Conservation (phyloP, 2,888 invertebrate genomes). For the Mimas tiliae region DNA sequence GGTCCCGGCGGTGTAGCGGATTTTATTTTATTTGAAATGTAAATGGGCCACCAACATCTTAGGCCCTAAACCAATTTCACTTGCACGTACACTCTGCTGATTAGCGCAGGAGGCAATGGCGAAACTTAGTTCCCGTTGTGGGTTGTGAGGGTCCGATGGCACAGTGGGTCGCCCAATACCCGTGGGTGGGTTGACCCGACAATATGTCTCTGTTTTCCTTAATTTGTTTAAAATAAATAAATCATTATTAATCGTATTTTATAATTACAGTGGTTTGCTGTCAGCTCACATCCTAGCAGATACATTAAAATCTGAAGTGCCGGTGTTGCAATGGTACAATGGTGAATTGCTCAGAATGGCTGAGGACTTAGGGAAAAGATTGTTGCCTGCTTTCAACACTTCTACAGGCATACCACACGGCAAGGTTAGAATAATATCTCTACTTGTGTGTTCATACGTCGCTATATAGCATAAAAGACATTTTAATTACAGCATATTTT, state of each 20-base stretch:
- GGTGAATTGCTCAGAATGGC: conserved; percentile 96
- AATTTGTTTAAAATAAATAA: neutral
- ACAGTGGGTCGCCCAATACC: no score
- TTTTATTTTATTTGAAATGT: no score
- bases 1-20: no score
- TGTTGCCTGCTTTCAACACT: conserved; percentile 99
- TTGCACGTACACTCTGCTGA: no score
- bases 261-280: conserved; percentile 89
- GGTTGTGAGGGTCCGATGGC: no score
- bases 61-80: no score
- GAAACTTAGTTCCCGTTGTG: no score
- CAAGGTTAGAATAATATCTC: conserved; percentile 84
- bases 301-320: conserved; percentile 90
- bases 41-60: no score
- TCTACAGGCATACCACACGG: conserved; percentile 98
- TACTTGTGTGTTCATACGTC: neutral
- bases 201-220: neutral
- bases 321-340: conserved; percentile 92
- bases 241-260: neutral
- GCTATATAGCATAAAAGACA: no score
- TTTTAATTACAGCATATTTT: no score
- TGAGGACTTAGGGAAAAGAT: conserved; percentile 94
- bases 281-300: conserved; percentile 96
- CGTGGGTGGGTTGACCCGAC: neutral
- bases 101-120: no score